Evolutionary conservation across 2,113 vertebrate genomes (phyloP).

Genomic region (Aptenodytes patagonicus): DNA sequence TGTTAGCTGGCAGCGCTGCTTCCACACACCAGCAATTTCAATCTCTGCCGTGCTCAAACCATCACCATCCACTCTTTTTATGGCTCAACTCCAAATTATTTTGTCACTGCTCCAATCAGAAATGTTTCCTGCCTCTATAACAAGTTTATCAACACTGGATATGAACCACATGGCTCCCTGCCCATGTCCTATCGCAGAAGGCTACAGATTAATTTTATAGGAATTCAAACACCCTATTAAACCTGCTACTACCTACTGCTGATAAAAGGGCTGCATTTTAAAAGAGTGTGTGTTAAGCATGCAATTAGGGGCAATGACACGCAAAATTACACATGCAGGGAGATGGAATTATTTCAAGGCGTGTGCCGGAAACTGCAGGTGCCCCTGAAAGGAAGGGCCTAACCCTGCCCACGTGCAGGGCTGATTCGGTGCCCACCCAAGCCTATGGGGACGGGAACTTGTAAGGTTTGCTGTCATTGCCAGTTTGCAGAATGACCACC

Average conservation of each 20-base stretch:
- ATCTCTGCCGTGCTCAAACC: slow-evolving; percentile 60
- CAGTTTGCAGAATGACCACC: rapidly evolving
- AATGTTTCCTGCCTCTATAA: slow-evolving; percentile 63
- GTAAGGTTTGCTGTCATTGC: not conserved
- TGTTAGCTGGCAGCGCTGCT: slow-evolving; percentile 57
- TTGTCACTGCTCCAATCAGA: slow-evolving; percentile 62
- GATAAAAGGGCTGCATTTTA: slow-evolving; percentile 50
- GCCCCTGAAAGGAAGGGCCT: not conserved
- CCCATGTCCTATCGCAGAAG: slow-evolving; percentile 55
- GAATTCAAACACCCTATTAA: slow-evolving; percentile 71
- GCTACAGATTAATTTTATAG: slow-evolving; percentile 71
- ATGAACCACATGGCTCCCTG: slow-evolving; percentile 65
- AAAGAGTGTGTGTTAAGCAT: slow-evolving; percentile 22
- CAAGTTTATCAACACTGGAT: slow-evolving; percentile 66
- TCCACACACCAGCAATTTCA: slow-evolving; percentile 69
- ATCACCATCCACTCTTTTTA: slow-evolving; percentile 55
- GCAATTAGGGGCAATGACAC: slow-evolving; percentile 57
- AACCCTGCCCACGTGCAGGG: rapidly evolving
- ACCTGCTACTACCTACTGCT: slow-evolving; percentile 59
- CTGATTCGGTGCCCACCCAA: rapidly evolving
- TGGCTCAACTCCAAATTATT: slow-evolving; percentile 56
- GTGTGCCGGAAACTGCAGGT: not conserved
- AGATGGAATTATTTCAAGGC: slow-evolving; percentile 2
- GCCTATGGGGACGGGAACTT: rapidly evolving
- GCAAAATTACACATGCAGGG: slow-evolving; percentile 48